A percentile compares a stretch with the other conserved stretches of the same genome.
These are phyloP conservation scores for Xanthia togata DNA, from an alignment of 2,888 invertebrate genomes.

Conservation along the genomic window DNA sequence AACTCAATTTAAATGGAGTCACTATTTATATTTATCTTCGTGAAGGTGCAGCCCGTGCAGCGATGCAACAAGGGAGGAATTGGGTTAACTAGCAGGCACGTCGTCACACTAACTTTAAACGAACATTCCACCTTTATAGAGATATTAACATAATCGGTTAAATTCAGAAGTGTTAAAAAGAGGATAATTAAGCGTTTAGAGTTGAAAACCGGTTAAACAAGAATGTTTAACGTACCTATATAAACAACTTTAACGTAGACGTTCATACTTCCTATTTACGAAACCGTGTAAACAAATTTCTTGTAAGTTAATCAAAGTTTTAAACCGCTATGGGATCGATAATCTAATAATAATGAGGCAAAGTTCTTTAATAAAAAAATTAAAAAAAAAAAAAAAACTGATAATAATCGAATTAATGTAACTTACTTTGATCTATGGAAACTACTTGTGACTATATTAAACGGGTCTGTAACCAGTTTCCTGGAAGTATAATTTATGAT, in stretches of 20 bases:
- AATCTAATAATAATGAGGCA: too few species aligned
- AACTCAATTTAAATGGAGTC: conserved; percentile 64
- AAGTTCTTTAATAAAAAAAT: too few species aligned
- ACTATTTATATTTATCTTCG: conserved; percentile 63
- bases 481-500: background rate
- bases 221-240: conserved; percentile 44
- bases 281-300: conserved; percentile 39
- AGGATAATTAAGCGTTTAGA: conserved; percentile 40
- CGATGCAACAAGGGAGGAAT: conserved; percentile 37
- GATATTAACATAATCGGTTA: conserved; percentile 48
- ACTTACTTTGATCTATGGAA: conserved; percentile 23
- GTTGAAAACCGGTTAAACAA: conserved; percentile 51
- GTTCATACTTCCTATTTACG: conserved; percentile 54
- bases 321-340: conserved; percentile 26
- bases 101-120: conserved; percentile 47
- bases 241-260: conserved; percentile 25
- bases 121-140: conserved; percentile 40
- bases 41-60: conserved; percentile 36
- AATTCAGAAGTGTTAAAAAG: conserved; percentile 55
- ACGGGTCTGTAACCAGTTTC: conserved; percentile 7
- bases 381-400: too few species aligned
- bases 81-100: conserved; percentile 52
- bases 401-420: conserved; percentile 40
- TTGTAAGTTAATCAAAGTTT: conserved; percentile 43
- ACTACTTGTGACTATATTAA: conserved; percentile 15